These are phyloP conservation scores for Phoronis australis DNA, from an alignment of 2,888 invertebrate genomes.

Conservation along the genomic window DNA sequence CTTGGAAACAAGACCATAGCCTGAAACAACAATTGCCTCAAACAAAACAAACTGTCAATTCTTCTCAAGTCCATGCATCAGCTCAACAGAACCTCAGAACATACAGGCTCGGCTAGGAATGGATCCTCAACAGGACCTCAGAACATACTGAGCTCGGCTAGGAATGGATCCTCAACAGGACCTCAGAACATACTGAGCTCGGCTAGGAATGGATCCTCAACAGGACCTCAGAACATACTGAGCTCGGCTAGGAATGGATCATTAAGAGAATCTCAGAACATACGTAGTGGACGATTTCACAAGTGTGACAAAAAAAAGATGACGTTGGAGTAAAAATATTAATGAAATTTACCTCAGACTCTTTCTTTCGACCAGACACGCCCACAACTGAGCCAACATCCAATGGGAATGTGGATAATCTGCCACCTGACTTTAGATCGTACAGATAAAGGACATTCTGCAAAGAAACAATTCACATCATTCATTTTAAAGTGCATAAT, in stretches of 20 bases:
- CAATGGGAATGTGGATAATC: slow-evolving; percentile 70
- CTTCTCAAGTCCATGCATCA: too few species aligned
- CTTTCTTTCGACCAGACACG: slow-evolving; percentile 77
- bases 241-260: background rate
- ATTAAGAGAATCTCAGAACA: background rate
- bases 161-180: background rate
- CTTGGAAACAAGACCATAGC: too few species aligned
- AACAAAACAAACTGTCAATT: too few species aligned
- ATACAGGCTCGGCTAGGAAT: background rate
- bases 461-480: slow-evolving; percentile 17
- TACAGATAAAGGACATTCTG: slow-evolving; percentile 81
- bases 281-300: background rate
- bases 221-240: background rate
- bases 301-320: slow-evolving; percentile 1
- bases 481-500: too few species aligned
- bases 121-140: background rate
- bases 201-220: background rate
- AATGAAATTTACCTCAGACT: slow-evolving; percentile 66
- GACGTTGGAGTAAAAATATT: too few species aligned
- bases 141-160: background rate
- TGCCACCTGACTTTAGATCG: slow-evolving; percentile 66
- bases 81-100: too few species aligned
- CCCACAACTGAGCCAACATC: slow-evolving; percentile 82
- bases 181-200: background rate
- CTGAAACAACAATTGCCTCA: too few species aligned